These are phyloP conservation scores for Tigriopus japonicus DNA, from an alignment of 1,140 invertebrate genomes.

Conservation along the genomic window DNA sequence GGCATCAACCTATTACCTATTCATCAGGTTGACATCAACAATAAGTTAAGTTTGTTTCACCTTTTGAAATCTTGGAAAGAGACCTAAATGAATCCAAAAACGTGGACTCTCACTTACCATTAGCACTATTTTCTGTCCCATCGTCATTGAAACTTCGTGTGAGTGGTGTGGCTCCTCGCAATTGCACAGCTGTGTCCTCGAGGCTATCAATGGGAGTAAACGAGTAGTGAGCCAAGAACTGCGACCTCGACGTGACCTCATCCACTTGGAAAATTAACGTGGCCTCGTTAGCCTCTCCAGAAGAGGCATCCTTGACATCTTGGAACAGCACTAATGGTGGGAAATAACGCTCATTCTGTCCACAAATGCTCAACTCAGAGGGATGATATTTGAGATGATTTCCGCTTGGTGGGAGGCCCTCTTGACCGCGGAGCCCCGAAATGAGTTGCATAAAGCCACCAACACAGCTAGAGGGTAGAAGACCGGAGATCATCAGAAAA, in stretches of 20 bases:
- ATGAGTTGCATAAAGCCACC: neutral
- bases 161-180: too few species aligned
- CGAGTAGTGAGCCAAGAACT: neutral
- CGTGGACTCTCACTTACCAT: too few species aligned
- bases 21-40: too few species aligned
- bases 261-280: conserved; percentile 1
- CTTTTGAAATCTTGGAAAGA: too few species aligned
- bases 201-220: neutral
- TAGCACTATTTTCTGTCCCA: too few species aligned
- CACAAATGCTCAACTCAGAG: neutral
- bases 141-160: too few species aligned
- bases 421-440: too few species aligned
- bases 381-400: neutral
- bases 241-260: neutral
- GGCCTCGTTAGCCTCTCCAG: neutral
- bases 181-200: neutral
- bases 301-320: neutral
- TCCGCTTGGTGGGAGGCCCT: neutral
- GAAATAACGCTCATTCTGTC: neutral
- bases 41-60: too few species aligned
- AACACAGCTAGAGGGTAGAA: neutral
- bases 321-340: conserved; percentile 3
- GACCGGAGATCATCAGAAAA: too few species aligned
- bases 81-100: too few species aligned
- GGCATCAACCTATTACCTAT: too few species aligned